Conservation (phyloP, 1,140 invertebrate genomes). For the Zaprionus nigranus region DNA sequence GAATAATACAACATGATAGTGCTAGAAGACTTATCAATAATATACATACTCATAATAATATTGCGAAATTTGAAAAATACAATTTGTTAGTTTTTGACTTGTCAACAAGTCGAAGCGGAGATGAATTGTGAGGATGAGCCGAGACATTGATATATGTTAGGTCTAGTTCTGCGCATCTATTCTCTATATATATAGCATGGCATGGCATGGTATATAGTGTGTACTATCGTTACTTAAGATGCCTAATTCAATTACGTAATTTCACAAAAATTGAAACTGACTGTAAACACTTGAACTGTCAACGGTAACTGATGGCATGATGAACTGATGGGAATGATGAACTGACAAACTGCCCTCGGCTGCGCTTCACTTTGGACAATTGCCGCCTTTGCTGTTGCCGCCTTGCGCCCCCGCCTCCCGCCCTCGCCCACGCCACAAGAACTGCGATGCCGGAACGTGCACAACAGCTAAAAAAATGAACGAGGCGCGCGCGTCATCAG, state of each 20-base stretch:
- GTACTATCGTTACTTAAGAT: background rate
- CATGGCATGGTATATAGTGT: background rate
- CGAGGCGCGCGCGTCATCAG: constrained; percentile 55
- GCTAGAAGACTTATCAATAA: background rate
- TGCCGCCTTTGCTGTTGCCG: constrained; percentile 38
- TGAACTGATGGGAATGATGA: constrained; percentile 1
- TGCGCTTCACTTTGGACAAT: constrained; percentile 23
- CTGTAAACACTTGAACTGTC: constrained; percentile 43
- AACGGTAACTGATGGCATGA: constrained; percentile 22
- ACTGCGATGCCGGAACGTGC: constrained; percentile 60
- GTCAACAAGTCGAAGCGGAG: background rate
- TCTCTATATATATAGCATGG: background rate
- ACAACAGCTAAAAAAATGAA: constrained; percentile 63
- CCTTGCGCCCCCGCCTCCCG: background rate
- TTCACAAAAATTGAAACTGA: constrained; percentile 62
- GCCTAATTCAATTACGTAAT: constrained; percentile 61
- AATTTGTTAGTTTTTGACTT: background rate
- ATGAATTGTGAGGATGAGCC: background rate
- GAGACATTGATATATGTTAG: background rate
- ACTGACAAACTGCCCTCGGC: constrained; percentile 11
- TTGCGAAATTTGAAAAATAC: background rate
- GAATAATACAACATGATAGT: background rate
- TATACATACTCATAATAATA: background rate
- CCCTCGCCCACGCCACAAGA: constrained; percentile 4
- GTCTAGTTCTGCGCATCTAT: background rate